Evolutionary conservation across 1,140 invertebrate species (phyloP).

Genomic region (Drosophila tani): DNA sequence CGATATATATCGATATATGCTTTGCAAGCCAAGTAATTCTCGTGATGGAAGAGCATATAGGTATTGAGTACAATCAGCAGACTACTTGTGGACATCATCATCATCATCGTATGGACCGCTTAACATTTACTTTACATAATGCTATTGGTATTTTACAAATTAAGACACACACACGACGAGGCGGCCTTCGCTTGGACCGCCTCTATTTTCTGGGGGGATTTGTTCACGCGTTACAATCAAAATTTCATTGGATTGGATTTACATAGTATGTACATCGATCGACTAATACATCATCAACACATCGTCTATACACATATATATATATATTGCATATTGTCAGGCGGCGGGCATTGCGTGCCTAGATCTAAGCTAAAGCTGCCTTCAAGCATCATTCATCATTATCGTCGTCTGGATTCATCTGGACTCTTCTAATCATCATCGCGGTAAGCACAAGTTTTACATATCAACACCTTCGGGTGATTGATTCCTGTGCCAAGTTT

Average conservation of each 20-base stretch:
- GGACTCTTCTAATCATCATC: slow-evolving; percentile 22
- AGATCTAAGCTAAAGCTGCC: slow-evolving; percentile 56
- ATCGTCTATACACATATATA: slow-evolving; percentile 48
- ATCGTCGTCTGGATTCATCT: slow-evolving; percentile 20
- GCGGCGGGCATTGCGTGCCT: slow-evolving; percentile 55
- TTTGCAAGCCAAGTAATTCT: slow-evolving; percentile 30
- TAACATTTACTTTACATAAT: slow-evolving; percentile 48
- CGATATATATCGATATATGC: slow-evolving; percentile 24
- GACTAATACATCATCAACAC: slow-evolving; percentile 57
- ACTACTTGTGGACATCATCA: slow-evolving; percentile 37
- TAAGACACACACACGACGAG: slow-evolving; percentile 37
- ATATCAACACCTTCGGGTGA: slow-evolving; percentile 36
- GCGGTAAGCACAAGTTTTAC: slow-evolving; percentile 74
- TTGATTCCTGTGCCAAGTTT: slow-evolving; percentile 73
- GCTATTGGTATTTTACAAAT: slow-evolving; percentile 39
- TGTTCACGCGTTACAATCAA: slow-evolving; percentile 57
- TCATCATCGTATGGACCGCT: slow-evolving; percentile 29
- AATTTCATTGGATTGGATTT: slow-evolving; percentile 39
- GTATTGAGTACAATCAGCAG: slow-evolving; percentile 25
- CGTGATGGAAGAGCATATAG: slow-evolving; percentile 19
- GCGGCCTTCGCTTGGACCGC: slow-evolving; percentile 4
- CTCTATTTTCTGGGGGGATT: slow-evolving; percentile 22
- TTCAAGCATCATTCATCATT: slow-evolving; percentile 50
- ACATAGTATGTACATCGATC: slow-evolving; percentile 58
- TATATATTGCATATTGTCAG: slow-evolving; percentile 59